These are phyloP conservation scores for Stenoptilia bipunctidactyla DNA, from an alignment of 2,888 invertebrate species.

Conservation along the genomic window DNA sequence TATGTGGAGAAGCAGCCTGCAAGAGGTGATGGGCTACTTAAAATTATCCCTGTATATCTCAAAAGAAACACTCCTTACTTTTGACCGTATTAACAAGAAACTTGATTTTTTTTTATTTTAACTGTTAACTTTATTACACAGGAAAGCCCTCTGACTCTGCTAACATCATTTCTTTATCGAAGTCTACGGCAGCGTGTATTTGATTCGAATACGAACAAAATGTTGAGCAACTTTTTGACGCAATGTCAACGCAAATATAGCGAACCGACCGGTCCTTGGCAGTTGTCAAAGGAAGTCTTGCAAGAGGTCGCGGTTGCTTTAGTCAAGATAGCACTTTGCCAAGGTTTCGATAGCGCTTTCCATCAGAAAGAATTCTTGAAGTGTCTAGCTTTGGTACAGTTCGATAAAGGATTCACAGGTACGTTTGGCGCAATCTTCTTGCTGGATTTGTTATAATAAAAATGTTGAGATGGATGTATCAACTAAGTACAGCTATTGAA, in stretches of 20 bases:
- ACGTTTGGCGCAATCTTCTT: too few relatives aligned
- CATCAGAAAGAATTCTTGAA: conserved; percentile 75
- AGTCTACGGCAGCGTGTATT: conserved; percentile 60
- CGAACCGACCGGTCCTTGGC: conserved; percentile 36
- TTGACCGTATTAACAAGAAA: too few relatives aligned
- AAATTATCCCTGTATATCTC: too few relatives aligned
- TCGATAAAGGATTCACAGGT: conserved; percentile 68
- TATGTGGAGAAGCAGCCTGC: too few relatives aligned
- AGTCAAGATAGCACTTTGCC: conserved; percentile 71
- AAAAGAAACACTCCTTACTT: too few relatives aligned
- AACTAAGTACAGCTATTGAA: too few relatives aligned
- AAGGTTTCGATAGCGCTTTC: conserved; percentile 73
- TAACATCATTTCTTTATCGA: conserved; percentile 72
- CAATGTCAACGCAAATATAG: conserved; percentile 51
- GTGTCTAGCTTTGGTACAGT: conserved; percentile 67
- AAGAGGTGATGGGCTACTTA: too few relatives aligned
- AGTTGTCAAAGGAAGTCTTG: conserved; percentile 64
- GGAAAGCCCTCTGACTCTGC: conserved; percentile 74
- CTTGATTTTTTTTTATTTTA: conserved; percentile 1
- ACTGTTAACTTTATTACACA: conserved; percentile 24
- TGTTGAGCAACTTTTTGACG: conserved; percentile 41
- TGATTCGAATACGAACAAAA: conserved; percentile 44
- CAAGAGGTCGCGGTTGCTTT: conserved; percentile 70
- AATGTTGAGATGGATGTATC: too few relatives aligned
- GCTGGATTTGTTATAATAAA: too few relatives aligned